Conservation (phyloP, 2,888 invertebrate species). For the Volucella inflata region DNA sequence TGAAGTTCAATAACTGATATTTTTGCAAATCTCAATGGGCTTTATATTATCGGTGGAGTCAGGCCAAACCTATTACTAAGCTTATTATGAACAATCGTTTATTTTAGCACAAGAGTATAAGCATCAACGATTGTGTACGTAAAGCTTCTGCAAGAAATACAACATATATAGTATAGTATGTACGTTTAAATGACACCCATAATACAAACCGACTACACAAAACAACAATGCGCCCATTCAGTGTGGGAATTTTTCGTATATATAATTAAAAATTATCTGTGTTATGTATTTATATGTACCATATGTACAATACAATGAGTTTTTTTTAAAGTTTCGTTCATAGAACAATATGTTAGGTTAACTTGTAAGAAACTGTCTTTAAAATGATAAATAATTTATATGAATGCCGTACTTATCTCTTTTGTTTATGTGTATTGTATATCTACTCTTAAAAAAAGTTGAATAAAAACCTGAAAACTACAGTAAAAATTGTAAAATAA, state of each 20-base stretch:
- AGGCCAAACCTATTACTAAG: slow-evolving; percentile 28
- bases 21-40: slow-evolving; percentile 31
- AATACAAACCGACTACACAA: slow-evolving; percentile 47
- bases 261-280: background rate
- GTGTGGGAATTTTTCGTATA: slow-evolving; percentile 56
- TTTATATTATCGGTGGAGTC: slow-evolving; percentile 59
- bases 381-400: too few relatives aligned
- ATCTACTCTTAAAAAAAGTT: too few relatives aligned
- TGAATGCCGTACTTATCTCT: too few relatives aligned
- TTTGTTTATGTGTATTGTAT: too few relatives aligned
- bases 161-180: slow-evolving; percentile 2
- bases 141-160: slow-evolving; percentile 37
- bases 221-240: slow-evolving; percentile 70
- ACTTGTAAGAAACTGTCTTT: too few relatives aligned
- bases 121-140: slow-evolving; percentile 54
- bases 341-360: too few relatives aligned
- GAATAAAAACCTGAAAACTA: too few relatives aligned
- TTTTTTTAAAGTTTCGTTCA: too few relatives aligned
- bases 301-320: too few relatives aligned
- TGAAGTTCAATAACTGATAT: slow-evolving; percentile 60
- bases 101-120: slow-evolving; percentile 39
- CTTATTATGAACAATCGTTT: slow-evolving; percentile 49
- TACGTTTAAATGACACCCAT: slow-evolving; percentile 50
- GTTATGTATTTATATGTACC: too few relatives aligned
- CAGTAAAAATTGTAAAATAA: too few relatives aligned